A percentile compares a stretch with the other conserved stretches of the same genome.
These are phyloP conservation scores for Odontophorus gujanensis DNA, from an alignment of 2,113 vertebrate genomes.

Conservation along the genomic window DNA sequence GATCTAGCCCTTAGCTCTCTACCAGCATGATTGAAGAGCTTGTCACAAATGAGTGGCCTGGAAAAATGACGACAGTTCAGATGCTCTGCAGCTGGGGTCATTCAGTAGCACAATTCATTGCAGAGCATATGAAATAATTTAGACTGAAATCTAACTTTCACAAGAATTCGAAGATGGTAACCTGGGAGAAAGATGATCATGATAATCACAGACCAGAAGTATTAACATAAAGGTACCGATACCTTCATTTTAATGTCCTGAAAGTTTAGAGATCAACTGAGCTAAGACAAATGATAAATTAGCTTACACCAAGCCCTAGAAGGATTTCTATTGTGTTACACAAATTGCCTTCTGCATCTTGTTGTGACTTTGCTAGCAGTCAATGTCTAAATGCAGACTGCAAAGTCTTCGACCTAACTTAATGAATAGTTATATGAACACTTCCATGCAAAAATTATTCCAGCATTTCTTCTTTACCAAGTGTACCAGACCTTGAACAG, in stretches of 20 bases:
- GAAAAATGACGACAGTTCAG: conserved; percentile 32
- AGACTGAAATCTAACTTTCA: background rate
- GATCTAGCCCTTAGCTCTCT: background rate
- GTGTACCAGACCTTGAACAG: background rate
- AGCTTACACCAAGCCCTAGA: background rate
- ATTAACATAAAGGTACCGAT: background rate
- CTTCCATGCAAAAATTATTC: background rate
- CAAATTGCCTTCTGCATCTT: background rate
- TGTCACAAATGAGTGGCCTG: background rate
- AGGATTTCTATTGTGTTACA: background rate
- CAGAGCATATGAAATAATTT: background rate
- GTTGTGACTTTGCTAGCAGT: background rate
- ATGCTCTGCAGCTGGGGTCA: conserved; percentile 40
- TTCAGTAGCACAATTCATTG: background rate
- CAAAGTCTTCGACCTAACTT: background rate
- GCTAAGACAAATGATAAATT: conserved; percentile 3
- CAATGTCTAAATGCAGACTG: background rate
- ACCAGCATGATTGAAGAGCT: background rate
- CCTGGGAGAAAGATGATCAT: background rate
- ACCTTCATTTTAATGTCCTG: background rate
- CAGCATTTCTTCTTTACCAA: conserved; percentile 17
- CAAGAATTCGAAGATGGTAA: background rate
- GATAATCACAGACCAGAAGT: background rate
- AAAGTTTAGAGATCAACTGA: background rate
- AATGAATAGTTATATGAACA: background rate